phyloP scores from a whole-genome alignment of 1,140 invertebrate species.

The Anoplolepis gracilipes region DNA sequence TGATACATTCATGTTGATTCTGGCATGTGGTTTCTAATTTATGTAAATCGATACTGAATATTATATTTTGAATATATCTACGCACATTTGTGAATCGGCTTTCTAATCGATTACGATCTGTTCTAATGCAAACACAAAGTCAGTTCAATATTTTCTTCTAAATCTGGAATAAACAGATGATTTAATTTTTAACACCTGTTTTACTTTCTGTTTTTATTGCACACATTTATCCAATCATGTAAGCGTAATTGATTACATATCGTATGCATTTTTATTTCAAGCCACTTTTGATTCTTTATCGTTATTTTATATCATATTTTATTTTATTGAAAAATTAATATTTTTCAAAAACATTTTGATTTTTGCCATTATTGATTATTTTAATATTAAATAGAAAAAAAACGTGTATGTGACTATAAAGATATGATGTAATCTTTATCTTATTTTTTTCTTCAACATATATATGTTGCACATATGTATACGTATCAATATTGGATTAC shows the following conservation, averaged over 20 bases:
- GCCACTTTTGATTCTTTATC: too few species aligned
- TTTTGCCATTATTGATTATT: neutral
- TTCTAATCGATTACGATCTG: slow-evolving; percentile 4
- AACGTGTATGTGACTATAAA: neutral
- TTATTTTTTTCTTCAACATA: neutral
- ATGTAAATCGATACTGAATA: neutral
- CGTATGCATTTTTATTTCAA: neutral
- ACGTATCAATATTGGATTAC: neutral
- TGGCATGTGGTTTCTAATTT: slow-evolving; percentile 16
- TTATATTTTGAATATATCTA: neutral
- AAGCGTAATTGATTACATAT: neutral
- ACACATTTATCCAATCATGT: neutral
- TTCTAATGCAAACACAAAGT: neutral
- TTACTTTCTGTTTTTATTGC: neutral
- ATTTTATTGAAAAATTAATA: too few species aligned
- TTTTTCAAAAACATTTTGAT: too few species aligned
- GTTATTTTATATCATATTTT: too few species aligned
- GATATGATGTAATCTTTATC: neutral
- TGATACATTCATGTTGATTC: neutral
- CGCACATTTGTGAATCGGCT: neutral
- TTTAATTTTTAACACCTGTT: neutral
- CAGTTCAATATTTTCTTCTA: neutral
- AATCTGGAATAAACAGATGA: neutral
- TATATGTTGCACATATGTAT: neutral
- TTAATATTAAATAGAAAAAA: neutral